phyloP scores from a whole-genome alignment of 2,888 invertebrate genomes.

The Autographa gamma region DNA sequence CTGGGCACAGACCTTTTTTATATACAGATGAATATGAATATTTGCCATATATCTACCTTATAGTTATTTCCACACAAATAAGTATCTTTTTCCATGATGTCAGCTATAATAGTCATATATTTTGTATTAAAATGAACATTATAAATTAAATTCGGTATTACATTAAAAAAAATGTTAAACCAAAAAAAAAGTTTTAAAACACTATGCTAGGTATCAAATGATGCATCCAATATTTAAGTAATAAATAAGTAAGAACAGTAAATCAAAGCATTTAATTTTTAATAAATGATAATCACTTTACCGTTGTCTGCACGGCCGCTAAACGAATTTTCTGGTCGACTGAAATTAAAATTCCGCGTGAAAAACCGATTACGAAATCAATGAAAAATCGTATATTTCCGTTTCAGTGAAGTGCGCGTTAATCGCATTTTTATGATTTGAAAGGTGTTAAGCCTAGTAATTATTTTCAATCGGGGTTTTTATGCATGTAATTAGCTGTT shows the following conservation, averaged over 20 bases:
- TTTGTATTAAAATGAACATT: too few relatives aligned
- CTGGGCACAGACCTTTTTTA: too few relatives aligned
- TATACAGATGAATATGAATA: too few relatives aligned
- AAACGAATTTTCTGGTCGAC: conserved; percentile 19
- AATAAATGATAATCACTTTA: conserved; percentile 13
- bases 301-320: conserved; percentile 3
- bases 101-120: too few relatives aligned
- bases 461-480: conserved; percentile 26
- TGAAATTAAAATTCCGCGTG: conserved; percentile 17
- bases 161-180: too few relatives aligned
- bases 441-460: conserved; percentile 18
- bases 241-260: not conserved
- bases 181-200: too few relatives aligned
- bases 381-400: conserved; percentile 29
- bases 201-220: too few relatives aligned
- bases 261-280: conserved; percentile 9
- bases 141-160: too few relatives aligned
- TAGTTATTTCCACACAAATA: too few relatives aligned
- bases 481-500: conserved; percentile 36
- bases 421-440: conserved; percentile 14
- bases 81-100: too few relatives aligned
- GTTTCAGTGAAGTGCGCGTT: conserved; percentile 22
- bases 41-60: too few relatives aligned
- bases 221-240: not conserved
- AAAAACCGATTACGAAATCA: conserved; percentile 40